Evolutionary conservation across 2,797 vertebrate species (phyloP).

Genomic region (Pempheris klunzingeri): DNA sequence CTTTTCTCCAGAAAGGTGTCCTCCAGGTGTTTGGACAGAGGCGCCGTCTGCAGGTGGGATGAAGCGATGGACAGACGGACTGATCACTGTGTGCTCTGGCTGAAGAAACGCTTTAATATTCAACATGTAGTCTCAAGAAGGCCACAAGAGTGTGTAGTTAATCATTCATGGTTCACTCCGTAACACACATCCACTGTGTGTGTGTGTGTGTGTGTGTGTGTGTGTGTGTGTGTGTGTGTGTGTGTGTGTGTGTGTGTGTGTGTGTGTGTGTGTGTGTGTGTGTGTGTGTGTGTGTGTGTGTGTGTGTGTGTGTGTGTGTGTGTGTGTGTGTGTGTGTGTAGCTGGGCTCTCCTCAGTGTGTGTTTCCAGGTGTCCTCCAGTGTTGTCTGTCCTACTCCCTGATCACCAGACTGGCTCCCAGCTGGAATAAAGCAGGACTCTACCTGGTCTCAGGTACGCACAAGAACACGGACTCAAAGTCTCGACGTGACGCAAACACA

Average conservation of each 20-base stretch:
- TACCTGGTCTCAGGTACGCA: conserved; percentile 89
- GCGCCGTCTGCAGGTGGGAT: conserved; percentile 86
- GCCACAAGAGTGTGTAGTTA: neutral
- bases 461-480: no score
- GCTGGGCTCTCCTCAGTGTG: conserved; percentile 78
- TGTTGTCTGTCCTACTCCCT: conserved; percentile 90
- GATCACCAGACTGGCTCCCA: conserved; percentile 86
- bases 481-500: no score
- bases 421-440: conserved; percentile 92
- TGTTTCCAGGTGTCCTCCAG: conserved; percentile 87
- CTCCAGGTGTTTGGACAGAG: conserved; percentile 85
- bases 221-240: no score
- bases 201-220: no score
- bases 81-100: no score
- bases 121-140: neutral
- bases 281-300: conserved; percentile 11
- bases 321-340: conserved; percentile 56
- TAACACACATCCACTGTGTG: no score
- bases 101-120: neutral
- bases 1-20: conserved; percentile 87
- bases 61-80: neutral
- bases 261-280: conserved; percentile 22
- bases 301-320: conserved; percentile 20
- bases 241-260: no score
- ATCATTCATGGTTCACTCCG: no score